Evolutionary conservation across 2,888 invertebrate species (phyloP).

Genomic region (Tiphia femorata): DNA sequence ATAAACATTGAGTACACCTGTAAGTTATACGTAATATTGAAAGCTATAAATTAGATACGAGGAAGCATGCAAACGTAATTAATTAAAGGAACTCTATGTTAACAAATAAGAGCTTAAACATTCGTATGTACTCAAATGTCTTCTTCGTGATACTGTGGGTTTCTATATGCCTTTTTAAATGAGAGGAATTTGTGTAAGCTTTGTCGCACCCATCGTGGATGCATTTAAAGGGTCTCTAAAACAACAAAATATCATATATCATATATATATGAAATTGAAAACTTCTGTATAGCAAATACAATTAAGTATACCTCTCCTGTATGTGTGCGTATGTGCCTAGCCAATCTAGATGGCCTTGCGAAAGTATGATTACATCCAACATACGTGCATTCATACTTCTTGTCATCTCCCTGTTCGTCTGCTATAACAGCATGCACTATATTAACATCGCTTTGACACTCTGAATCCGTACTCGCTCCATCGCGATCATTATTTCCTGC

Average conservation of each 20-base stretch:
- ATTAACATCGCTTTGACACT: too few species aligned
- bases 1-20: slow-evolving; percentile 68
- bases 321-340: slow-evolving; percentile 73
- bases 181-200: slow-evolving; percentile 74
- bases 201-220: slow-evolving; percentile 73
- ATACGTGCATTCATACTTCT: slow-evolving; percentile 69
- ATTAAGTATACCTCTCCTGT: slow-evolving; percentile 74
- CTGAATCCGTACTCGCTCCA: too few species aligned
- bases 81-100: too few species aligned
- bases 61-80: slow-evolving; percentile 1
- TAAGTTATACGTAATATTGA: slow-evolving; percentile 9
- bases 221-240: slow-evolving; percentile 74
- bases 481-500: too few species aligned
- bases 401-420: too few species aligned
- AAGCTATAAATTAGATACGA: slow-evolving; percentile 8
- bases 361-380: slow-evolving; percentile 71
- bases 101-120: not conserved
- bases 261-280: not conserved
- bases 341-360: slow-evolving; percentile 71
- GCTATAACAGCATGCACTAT: too few species aligned
- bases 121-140: slow-evolving; percentile 40
- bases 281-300: too few species aligned
- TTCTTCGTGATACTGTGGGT: slow-evolving; percentile 68
- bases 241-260: slow-evolving; percentile 18
- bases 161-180: slow-evolving; percentile 74